Percentiles rank a stretch among this genome's conserved stretches.
phyloP scores from a whole-genome alignment of 92 coral and sea anemone species.

The Pocillopora meandrina region DNA sequence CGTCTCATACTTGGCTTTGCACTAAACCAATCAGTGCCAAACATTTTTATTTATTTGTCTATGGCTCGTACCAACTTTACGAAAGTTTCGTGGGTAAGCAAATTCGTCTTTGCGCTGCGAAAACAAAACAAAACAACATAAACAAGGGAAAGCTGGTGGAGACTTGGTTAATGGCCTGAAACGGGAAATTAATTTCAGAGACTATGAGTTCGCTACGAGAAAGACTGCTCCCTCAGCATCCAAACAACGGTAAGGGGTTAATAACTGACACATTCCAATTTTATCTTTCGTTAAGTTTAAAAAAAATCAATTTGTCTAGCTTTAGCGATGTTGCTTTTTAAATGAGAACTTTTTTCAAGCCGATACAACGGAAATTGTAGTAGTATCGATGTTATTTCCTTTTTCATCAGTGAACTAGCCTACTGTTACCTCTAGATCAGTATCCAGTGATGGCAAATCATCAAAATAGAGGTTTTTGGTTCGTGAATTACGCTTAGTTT shows the following conservation, averaged over 20 bases:
- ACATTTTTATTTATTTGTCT: too few relatives aligned
- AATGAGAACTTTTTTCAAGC: neutral
- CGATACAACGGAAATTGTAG: too few relatives aligned
- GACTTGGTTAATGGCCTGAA: neutral
- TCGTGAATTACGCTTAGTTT: too few relatives aligned
- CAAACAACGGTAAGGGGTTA: conserved; percentile 12
- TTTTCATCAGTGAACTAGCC: too few relatives aligned
- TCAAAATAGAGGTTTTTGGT: too few relatives aligned
- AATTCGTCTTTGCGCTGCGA: neutral
- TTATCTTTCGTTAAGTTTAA: too few relatives aligned
- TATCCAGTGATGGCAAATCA: too few relatives aligned
- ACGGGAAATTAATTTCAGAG: neutral
- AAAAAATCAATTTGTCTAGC: neutral
- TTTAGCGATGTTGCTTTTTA: neutral
- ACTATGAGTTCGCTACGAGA: conserved; percentile 15
- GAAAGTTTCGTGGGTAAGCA: neutral
- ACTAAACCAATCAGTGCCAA: neutral
- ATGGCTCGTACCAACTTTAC: too few relatives aligned
- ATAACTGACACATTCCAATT: neutral
- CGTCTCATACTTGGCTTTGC: neutral
- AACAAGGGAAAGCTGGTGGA: too few relatives aligned
- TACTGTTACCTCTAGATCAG: too few relatives aligned
- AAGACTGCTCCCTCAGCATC: neutral
- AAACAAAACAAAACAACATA: too few relatives aligned
- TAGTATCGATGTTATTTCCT: too few relatives aligned